Percentiles rank a stretch among this genome's conserved stretches.
Evolutionary conservation across 2,888 invertebrate species (phyloP).

Genomic region (Parnassius orleans): DNA sequence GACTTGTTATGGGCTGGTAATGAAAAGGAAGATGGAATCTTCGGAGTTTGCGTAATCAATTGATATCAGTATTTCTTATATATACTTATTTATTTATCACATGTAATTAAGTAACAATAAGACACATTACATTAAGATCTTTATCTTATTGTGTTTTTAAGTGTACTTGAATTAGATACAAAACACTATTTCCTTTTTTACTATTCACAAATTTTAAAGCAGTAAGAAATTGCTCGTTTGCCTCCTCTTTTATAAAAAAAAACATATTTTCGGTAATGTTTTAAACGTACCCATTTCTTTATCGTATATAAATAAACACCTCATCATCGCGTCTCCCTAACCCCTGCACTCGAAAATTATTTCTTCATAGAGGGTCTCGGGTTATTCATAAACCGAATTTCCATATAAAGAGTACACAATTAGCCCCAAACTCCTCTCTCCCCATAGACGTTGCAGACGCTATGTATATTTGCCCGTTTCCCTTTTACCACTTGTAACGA

Average conservation of each 20-base stretch:
- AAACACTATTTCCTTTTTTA: no score
- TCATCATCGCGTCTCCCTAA: conserved; percentile 16
- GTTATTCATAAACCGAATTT: conserved; percentile 37
- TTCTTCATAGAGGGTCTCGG: conserved; percentile 35
- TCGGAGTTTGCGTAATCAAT: no score
- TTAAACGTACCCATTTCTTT: conserved; percentile 16
- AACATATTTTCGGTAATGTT: neutral
- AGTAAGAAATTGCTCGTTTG: no score
- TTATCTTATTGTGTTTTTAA: no score
- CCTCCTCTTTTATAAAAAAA: neutral
- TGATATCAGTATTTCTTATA: no score
- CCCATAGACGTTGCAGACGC: conserved; percentile 34
- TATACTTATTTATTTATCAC: no score
- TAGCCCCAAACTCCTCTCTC: conserved; percentile 31
- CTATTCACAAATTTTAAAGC: no score
- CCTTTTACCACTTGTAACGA: conserved; percentile 38
- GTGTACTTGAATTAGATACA: no score
- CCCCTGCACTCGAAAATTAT: conserved; percentile 26
- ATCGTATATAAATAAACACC: conserved; percentile 12
- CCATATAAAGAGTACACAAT: conserved; percentile 33
- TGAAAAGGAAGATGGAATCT: no score
- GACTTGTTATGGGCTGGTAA: no score
- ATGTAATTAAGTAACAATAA: no score
- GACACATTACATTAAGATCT: no score
- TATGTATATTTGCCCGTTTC: conserved; percentile 32